Conservation (phyloP, 2,888 invertebrate genomes). For the Mythimna ferrago region DNA sequence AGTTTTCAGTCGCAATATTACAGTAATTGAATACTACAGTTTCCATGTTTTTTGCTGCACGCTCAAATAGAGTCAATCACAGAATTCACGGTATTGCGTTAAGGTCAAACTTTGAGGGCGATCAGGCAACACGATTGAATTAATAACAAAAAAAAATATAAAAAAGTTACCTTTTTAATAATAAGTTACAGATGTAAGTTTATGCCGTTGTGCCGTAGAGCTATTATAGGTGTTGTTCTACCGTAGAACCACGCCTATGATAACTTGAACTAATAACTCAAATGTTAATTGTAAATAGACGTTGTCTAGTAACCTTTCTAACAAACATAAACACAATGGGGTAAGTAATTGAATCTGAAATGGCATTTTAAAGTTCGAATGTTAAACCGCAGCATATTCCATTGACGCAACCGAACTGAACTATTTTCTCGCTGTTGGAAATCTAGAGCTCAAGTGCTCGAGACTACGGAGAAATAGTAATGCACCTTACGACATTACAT, state of each 20-base stretch:
- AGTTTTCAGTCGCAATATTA: constrained; percentile 29
- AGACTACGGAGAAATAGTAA: constrained; percentile 60
- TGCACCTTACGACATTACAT: constrained; percentile 61
- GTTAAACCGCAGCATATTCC: constrained; percentile 54
- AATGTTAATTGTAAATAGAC: constrained; percentile 44
- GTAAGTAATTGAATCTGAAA: constrained; percentile 59
- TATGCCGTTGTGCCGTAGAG: not conserved
- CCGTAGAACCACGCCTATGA: constrained; percentile 30
- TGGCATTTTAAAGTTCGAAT: constrained; percentile 63
- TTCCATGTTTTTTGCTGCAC: constrained; percentile 27
- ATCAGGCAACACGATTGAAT: constrained; percentile 24
- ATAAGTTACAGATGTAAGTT: not conserved
- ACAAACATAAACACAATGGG: constrained; percentile 54
- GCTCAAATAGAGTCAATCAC: constrained; percentile 26
- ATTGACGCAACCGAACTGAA: constrained; percentile 66
- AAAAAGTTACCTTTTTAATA: not conserved
- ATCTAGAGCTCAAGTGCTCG: constrained; percentile 64
- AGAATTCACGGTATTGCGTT: constrained; percentile 27
- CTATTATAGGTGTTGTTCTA: not conserved
- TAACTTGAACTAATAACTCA: constrained; percentile 24
- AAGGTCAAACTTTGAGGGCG: constrained; percentile 37
- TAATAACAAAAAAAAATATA: constrained; percentile 3
- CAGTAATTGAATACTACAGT: constrained; percentile 32
- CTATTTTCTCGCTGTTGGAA: constrained; percentile 63
- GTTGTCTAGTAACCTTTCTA: constrained; percentile 62